These are phyloP conservation scores for Myotis davidii DNA, from an alignment of 2,113 vertebrate species.

Conservation along the genomic window DNA sequence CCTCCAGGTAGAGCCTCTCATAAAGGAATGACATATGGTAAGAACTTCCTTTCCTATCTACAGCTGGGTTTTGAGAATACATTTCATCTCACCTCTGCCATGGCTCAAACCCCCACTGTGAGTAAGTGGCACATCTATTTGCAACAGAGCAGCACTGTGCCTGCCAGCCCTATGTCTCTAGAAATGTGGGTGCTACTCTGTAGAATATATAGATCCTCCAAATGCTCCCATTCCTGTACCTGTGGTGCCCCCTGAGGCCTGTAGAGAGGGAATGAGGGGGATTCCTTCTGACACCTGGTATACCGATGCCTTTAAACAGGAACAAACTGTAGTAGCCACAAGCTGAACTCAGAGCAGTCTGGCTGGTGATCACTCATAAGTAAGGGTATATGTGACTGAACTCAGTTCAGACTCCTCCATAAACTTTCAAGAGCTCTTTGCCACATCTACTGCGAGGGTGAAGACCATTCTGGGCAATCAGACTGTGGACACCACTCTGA, in stretches of 20 bases:
- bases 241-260: background rate
- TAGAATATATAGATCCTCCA: background rate
- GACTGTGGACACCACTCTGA: too few relatives aligned
- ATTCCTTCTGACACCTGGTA: background rate
- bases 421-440: background rate
- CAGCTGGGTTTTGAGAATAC: background rate
- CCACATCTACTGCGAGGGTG: too few relatives aligned
- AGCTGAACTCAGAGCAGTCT: background rate
- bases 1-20: background rate
- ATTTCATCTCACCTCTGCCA: background rate
- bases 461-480: too few relatives aligned
- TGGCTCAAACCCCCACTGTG: background rate
- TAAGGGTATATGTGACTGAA: background rate
- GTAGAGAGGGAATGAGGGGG: background rate
- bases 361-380: background rate
- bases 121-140: background rate
- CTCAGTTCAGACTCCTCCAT: background rate
- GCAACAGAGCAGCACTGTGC: background rate
- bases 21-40: background rate
- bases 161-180: background rate
- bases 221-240: background rate
- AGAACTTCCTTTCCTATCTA: background rate
- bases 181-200: background rate
- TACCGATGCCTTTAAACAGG: background rate
- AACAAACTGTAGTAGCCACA: background rate